Conservation (phyloP, 2,888 invertebrate species). For the Xylota sylvarum region DNA sequence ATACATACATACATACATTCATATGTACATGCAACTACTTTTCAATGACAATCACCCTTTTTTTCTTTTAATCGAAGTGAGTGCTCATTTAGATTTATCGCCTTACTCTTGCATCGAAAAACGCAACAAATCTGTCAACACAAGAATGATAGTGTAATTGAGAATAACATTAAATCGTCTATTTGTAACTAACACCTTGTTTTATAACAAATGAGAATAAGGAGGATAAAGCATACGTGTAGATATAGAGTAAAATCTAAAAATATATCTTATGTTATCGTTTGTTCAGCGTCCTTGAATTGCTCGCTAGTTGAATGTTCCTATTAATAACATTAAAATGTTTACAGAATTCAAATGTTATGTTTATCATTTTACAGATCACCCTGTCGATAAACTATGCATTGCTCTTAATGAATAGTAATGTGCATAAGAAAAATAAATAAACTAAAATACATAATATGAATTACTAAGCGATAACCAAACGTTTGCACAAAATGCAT, state of each 20-base stretch:
- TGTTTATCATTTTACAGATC: neutral
- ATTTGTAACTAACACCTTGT: neutral
- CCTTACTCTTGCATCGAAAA: no score
- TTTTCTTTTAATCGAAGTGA: no score
- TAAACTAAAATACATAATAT: neutral
- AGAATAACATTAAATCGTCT: neutral
- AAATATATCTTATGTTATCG: neutral
- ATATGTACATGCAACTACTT: no score
- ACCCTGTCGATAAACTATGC: conserved; percentile 10
- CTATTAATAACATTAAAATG: neutral
- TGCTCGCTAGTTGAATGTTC: neutral
- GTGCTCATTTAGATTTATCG: no score
- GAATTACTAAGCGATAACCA: neutral
- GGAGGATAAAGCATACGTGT: neutral
- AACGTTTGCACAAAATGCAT: conserved; percentile 6
- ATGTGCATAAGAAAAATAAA: neutral
- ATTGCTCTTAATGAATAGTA: neutral
- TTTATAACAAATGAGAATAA: neutral
- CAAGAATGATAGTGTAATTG: neutral
- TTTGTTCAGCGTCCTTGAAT: neutral
- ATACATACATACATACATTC: no score
- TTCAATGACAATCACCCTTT: no score
- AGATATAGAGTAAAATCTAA: neutral
- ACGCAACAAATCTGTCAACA: neutral
- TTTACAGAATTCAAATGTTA: neutral